These are phyloP conservation scores for Chelonus formosanus DNA, from an alignment of 2,888 invertebrate species.

Conservation along the genomic window DNA sequence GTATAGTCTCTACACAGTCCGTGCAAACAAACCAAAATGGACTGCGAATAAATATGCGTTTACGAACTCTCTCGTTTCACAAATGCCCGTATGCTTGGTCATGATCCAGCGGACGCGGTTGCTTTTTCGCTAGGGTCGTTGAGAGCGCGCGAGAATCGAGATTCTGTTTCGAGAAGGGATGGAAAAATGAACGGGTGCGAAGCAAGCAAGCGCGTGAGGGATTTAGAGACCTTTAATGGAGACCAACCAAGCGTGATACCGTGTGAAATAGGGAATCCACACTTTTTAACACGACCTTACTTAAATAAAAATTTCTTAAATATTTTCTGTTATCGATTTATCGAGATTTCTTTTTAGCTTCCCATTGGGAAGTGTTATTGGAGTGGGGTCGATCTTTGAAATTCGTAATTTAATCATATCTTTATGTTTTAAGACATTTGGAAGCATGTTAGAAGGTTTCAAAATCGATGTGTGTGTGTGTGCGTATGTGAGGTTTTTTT, in stretches of 20 bases:
- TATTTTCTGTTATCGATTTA: background rate
- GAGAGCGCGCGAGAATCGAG: slow-evolving; percentile 1
- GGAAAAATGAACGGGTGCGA: slow-evolving; percentile 22
- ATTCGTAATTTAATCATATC: no score
- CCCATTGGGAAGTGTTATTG: no score
- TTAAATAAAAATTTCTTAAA: slow-evolving; percentile 13
- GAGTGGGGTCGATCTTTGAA: no score
- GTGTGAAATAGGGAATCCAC: slow-evolving; percentile 52
- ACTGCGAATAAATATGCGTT: slow-evolving; percentile 65
- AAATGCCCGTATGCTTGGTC: slow-evolving; percentile 64
- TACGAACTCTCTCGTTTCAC: slow-evolving; percentile 42
- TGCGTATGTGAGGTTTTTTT: no score
- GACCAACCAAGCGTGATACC: slow-evolving; percentile 41
- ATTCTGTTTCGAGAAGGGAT: slow-evolving; percentile 4
- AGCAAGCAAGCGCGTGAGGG: slow-evolving; percentile 48
- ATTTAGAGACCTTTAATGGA: slow-evolving; percentile 60
- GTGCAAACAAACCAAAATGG: slow-evolving; percentile 65
- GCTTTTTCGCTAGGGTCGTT: slow-evolving; percentile 27
- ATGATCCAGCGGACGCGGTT: slow-evolving; percentile 54
- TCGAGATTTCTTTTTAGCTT: background rate
- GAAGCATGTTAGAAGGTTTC: no score
- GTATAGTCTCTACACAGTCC: slow-evolving; percentile 38
- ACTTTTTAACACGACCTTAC: slow-evolving; percentile 43
- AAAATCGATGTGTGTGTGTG: no score
- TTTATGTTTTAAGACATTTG: no score